These are phyloP conservation scores for Araneus ventricosus DNA, from an alignment of 1,140 invertebrate genomes.

Conservation along the genomic window DNA sequence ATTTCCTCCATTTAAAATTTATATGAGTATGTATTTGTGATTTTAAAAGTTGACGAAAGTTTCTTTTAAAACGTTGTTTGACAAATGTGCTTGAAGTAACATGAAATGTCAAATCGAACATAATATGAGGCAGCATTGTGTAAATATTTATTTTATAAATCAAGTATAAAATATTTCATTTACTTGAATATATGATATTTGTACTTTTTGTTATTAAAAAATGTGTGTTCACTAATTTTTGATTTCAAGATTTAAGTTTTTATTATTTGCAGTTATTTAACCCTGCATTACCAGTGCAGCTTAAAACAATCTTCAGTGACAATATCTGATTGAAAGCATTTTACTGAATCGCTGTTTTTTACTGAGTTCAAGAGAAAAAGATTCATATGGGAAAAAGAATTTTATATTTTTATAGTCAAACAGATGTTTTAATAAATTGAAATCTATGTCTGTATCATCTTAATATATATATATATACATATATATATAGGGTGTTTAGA, in stretches of 20 bases:
- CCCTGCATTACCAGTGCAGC: neutral
- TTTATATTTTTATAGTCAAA: conserved; percentile 31
- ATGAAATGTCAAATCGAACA: neutral
- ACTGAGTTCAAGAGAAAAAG: neutral
- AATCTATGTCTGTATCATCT: neutral
- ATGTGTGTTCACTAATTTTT: neutral
- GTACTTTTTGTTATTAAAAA: neutral
- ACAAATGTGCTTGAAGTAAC: neutral
- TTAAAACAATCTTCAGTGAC: neutral
- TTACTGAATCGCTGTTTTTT: neutral
- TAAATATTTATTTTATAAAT: neutral
- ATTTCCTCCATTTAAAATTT: neutral
- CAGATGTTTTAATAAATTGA: conserved; percentile 16
- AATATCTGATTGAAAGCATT: neutral
- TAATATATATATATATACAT: too few species aligned
- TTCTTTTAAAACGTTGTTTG: neutral
- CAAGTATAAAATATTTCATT: neutral
- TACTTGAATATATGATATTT: neutral
- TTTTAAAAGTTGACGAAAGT: neutral
- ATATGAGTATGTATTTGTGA: neutral
- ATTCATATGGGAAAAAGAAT: neutral
- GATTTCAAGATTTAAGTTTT: neutral
- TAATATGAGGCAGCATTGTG: neutral
- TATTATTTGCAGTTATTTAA: neutral
- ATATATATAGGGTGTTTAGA: too few species aligned